These are phyloP conservation scores for Platichthys flesus DNA, from an alignment of 2,113 vertebrate genomes.

Conservation along the genomic window DNA sequence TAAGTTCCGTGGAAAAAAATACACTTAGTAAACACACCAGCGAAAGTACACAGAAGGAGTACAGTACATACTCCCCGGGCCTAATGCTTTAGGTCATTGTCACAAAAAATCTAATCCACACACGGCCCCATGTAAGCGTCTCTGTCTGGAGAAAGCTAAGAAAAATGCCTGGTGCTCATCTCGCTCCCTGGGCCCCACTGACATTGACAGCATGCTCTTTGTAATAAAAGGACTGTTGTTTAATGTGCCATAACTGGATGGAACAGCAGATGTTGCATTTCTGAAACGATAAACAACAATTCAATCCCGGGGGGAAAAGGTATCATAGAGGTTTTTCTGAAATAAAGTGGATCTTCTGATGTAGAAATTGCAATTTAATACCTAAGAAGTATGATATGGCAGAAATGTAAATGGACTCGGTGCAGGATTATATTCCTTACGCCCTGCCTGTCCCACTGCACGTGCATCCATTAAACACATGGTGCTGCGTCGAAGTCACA, in stretches of 20 bases:
- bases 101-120: conserved; percentile 69
- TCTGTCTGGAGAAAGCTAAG: conserved; percentile 55
- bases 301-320: conserved; percentile 55
- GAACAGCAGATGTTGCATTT: conserved; percentile 73
- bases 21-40: conserved; percentile 30
- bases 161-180: conserved; percentile 60
- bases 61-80: conserved; percentile 46
- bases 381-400: neutral
- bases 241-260: conserved; percentile 69
- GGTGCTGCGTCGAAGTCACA: conserved; percentile 37
- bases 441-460: conserved; percentile 53
- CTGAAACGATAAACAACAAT: conserved; percentile 68
- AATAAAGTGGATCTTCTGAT: conserved; percentile 32
- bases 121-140: conserved; percentile 46
- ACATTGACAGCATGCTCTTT: conserved; percentile 71
- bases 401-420: conserved; percentile 22
- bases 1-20: conserved; percentile 25
- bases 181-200: conserved; percentile 55
- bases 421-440: conserved; percentile 3
- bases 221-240: conserved; percentile 56
- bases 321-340: conserved; percentile 27
- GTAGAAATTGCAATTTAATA: conserved; percentile 35
- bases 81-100: conserved; percentile 66
- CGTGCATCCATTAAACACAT: conserved; percentile 61
- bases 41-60: conserved; percentile 48